These are phyloP conservation scores for Heliothis subflexa DNA, from an alignment of 1,140 invertebrate genomes.

Conservation along the genomic window DNA sequence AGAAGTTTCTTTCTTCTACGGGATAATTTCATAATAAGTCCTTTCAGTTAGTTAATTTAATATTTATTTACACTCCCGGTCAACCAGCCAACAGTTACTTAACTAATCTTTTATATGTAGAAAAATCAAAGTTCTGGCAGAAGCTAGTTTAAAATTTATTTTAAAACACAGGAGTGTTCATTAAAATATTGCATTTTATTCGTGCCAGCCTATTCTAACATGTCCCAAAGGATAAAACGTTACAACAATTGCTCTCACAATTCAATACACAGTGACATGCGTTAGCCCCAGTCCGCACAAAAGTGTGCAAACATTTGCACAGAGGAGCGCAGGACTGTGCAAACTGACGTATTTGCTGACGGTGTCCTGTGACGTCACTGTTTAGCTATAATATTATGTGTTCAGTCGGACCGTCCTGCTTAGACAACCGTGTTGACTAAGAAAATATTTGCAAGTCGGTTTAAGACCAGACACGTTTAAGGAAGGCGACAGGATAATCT, in stretches of 20 bases:
- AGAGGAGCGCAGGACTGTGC: constrained; percentile 20
- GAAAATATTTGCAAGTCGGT: too few species aligned
- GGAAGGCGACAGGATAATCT: too few species aligned
- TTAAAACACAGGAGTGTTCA: background rate
- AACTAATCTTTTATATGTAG: too few species aligned
- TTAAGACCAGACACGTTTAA: too few species aligned
- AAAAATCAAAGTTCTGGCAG: too few species aligned
- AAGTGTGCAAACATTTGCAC: constrained; percentile 29
- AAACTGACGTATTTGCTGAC: constrained; percentile 27
- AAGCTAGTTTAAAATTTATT: too few species aligned
- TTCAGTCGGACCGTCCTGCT: background rate
- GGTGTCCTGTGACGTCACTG: constrained; percentile 22
- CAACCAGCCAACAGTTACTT: too few species aligned
- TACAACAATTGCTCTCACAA: background rate
- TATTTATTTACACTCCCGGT: too few species aligned
- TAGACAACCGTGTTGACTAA: too few species aligned
- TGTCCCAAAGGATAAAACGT: background rate
- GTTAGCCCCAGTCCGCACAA: constrained; percentile 9
- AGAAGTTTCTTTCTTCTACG: too few species aligned
- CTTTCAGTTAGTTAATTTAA: too few species aligned
- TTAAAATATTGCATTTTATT: background rate
- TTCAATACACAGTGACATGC: constrained; percentile 1
- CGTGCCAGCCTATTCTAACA: background rate
- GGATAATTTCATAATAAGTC: too few species aligned
- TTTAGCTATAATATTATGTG: constrained; percentile 21